Evolutionary conservation across 2,888 invertebrate species (phyloP).

Genomic region (Cantharis lateralis): DNA sequence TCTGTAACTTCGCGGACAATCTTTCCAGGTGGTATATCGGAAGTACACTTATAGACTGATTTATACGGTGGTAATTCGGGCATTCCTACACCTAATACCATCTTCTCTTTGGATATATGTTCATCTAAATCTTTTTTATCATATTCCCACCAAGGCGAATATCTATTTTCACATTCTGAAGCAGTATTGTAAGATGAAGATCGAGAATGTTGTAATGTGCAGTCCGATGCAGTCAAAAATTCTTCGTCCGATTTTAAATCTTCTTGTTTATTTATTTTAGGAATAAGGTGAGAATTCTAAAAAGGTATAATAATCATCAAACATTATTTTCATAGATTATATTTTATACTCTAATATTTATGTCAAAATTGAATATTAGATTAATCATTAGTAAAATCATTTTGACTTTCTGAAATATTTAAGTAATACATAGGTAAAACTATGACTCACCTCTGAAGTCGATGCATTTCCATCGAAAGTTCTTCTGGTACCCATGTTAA

Average conservation of each 20-base stretch:
- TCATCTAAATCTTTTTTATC: conserved; percentile 55
- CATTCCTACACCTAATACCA: conserved; percentile 55
- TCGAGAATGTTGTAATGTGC: conserved; percentile 68
- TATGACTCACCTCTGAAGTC: conserved; percentile 24
- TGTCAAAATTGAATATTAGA: too few relatives aligned
- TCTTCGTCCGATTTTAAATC: conserved; percentile 64
- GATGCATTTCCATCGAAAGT: conserved; percentile 39
- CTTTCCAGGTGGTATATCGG: conserved; percentile 56
- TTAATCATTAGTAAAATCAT: too few relatives aligned
- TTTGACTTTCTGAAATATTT: too few relatives aligned
- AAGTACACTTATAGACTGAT: conserved; percentile 51
- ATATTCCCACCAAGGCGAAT: conserved; percentile 62
- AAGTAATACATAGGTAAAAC: too few relatives aligned
- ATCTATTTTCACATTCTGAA: conserved; percentile 65
- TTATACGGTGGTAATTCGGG: conserved; percentile 51
- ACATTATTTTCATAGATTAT: neutral
- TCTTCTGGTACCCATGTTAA: conserved; percentile 40
- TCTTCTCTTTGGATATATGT: conserved; percentile 52
- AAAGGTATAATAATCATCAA: neutral
- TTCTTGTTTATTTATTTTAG: conserved; percentile 47
- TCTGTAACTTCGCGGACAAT: conserved; percentile 59
- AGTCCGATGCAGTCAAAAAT: conserved; percentile 71
- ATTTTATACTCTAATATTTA: too few relatives aligned
- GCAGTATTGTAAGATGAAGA: conserved; percentile 73
- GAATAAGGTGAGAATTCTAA: conserved; percentile 1